These are phyloP conservation scores for Muscicapa striata DNA, from an alignment of 2,797 vertebrate species.

Conservation along the genomic window DNA sequence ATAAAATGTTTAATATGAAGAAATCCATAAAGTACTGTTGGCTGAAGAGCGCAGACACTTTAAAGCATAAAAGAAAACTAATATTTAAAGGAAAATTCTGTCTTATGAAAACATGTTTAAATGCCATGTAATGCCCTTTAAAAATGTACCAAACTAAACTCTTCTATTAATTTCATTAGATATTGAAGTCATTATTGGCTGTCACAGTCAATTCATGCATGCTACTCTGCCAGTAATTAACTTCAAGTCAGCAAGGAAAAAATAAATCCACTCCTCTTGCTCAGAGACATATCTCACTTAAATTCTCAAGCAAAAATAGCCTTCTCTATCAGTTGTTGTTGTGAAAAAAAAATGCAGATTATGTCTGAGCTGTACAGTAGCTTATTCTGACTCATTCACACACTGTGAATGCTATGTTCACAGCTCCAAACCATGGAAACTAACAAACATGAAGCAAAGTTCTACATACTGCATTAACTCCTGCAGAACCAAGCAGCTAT, in stretches of 20 bases:
- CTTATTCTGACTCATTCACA: background rate
- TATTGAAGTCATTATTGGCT: background rate
- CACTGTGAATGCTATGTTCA: background rate
- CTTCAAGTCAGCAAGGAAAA: background rate
- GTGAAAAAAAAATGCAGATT: background rate
- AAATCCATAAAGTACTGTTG: background rate
- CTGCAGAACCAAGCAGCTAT: background rate
- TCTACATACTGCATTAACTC: background rate
- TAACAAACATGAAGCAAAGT: background rate
- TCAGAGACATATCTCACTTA: background rate
- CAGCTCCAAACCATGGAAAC: background rate
- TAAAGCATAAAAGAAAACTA: background rate
- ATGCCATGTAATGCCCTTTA: background rate
- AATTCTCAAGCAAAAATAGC: background rate
- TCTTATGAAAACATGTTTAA: background rate
- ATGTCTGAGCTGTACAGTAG: background rate
- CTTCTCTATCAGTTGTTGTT: background rate
- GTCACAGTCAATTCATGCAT: background rate
- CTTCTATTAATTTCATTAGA: background rate
- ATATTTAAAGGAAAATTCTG: background rate
- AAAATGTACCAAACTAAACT: background rate
- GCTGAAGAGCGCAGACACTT: background rate
- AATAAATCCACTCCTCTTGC: background rate
- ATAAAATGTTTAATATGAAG: background rate
- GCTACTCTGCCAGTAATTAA: background rate